These are phyloP conservation scores for Syritta pipiens DNA, from an alignment of 2,888 invertebrate species.

Conservation along the genomic window DNA sequence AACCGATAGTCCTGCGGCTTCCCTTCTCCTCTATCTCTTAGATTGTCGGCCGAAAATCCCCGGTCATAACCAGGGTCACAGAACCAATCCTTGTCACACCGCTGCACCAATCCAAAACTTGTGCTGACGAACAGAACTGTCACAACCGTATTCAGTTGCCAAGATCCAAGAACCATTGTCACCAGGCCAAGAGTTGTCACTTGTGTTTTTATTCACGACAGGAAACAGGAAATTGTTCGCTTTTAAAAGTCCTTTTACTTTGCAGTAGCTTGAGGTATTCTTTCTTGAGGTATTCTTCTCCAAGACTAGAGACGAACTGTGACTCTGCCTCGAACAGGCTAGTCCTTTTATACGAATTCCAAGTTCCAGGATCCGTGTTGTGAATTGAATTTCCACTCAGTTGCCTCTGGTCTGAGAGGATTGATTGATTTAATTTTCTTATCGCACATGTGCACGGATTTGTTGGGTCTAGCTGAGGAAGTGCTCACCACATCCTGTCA, in stretches of 20 bases:
- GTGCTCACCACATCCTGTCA: no score
- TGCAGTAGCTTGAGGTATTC: no score
- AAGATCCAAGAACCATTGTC: constrained; percentile 71
- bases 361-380: background rate
- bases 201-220: constrained; percentile 3
- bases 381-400: constrained; percentile 65
- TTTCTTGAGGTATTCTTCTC: constrained; percentile 28
- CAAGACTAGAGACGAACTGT: constrained; percentile 55
- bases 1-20: background rate
- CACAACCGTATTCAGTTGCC: constrained; percentile 72
- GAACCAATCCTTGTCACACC: constrained; percentile 41
- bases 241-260: background rate
- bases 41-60: background rate
- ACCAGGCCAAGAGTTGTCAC: constrained; percentile 24
- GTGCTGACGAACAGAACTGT: constrained; percentile 68
- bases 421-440: constrained; percentile 72
- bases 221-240: background rate
- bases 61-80: constrained; percentile 56
- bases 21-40: background rate
- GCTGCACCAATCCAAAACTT: constrained; percentile 65
- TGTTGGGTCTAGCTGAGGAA: constrained; percentile 3
- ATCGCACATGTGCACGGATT: constrained; percentile 73
- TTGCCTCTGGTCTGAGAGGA: constrained; percentile 21
- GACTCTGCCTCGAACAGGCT: constrained; percentile 17
- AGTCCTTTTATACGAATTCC: constrained; percentile 40